These are phyloP conservation scores for Sycon ciliatum DNA, from an alignment of 37 sponge, comb jelly and placozoan species.

Conservation along the genomic window DNA sequence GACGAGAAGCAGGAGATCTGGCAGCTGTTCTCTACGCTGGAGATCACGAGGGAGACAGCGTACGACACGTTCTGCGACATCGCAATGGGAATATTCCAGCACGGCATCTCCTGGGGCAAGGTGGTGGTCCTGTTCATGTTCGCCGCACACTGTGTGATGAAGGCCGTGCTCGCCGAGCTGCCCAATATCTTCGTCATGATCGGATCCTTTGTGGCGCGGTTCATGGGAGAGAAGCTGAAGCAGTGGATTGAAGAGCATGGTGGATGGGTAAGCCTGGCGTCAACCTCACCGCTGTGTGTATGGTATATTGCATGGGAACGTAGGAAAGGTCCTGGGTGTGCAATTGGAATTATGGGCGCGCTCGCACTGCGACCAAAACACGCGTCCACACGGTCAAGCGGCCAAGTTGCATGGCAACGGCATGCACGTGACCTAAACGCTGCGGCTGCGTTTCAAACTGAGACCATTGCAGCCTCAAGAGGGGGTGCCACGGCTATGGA, in stretches of 20 bases:
- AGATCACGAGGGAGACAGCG: background rate
- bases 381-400: no score
- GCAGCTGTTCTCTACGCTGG: background rate
- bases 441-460: no score
- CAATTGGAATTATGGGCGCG: no score
- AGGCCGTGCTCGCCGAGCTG: background rate
- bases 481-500: no score
- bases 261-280: constrained; percentile 10
- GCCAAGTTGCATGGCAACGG: no score
- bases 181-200: background rate
- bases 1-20: background rate
- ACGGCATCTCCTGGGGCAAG: background rate
- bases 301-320: no score
- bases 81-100: background rate
- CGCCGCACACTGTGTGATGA: background rate
- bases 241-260: background rate
- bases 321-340: no score
- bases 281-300: no score
- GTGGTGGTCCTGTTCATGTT: constrained; percentile 15
- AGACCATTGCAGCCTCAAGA: no score
- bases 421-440: no score
- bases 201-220: background rate
- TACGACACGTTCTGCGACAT: background rate
- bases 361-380: no score
- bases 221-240: no score